Conservation (phyloP, 1,140 invertebrate genomes). For the Cherax destructor region DNA sequence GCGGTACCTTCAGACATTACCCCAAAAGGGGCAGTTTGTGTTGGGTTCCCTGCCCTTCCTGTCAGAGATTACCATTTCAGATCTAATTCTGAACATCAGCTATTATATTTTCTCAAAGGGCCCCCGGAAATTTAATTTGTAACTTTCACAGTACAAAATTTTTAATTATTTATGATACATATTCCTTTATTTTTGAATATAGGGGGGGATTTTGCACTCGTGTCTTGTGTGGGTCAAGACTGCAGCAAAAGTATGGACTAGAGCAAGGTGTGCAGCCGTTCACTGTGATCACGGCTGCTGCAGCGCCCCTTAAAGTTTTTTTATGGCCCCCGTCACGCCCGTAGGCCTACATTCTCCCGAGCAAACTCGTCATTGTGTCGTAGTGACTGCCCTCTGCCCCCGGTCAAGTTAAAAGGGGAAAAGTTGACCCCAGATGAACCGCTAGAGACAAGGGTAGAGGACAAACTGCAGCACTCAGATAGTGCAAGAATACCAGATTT, state of each 20-base stretch:
- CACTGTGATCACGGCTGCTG: neutral
- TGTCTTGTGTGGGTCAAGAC: neutral
- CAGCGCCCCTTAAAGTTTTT: neutral
- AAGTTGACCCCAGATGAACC: neutral
- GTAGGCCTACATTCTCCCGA: neutral
- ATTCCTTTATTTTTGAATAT: conserved; percentile 40
- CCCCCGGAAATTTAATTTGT: conserved; percentile 21
- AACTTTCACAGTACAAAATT: conserved; percentile 48
- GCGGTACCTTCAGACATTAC: conserved; percentile 5
- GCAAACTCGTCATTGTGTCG: neutral
- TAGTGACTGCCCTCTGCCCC: neutral
- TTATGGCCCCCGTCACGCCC: neutral
- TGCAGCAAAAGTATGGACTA: neutral
- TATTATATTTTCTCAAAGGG: conserved; percentile 15
- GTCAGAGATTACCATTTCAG: conserved; percentile 26
- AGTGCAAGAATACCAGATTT: too few species aligned
- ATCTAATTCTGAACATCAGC: conserved; percentile 41
- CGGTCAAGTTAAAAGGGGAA: neutral
- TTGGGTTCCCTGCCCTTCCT: conserved; percentile 14
- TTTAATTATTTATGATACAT: conserved; percentile 39
- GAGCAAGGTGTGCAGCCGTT: neutral
- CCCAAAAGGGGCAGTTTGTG: conserved; percentile 11
- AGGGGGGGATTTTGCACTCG: neutral
- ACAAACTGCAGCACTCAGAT: too few species aligned
- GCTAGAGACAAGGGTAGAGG: neutral